Evolutionary conservation across 2,113 vertebrate species (phyloP).

Genomic region (Crotalus helleri): DNA sequence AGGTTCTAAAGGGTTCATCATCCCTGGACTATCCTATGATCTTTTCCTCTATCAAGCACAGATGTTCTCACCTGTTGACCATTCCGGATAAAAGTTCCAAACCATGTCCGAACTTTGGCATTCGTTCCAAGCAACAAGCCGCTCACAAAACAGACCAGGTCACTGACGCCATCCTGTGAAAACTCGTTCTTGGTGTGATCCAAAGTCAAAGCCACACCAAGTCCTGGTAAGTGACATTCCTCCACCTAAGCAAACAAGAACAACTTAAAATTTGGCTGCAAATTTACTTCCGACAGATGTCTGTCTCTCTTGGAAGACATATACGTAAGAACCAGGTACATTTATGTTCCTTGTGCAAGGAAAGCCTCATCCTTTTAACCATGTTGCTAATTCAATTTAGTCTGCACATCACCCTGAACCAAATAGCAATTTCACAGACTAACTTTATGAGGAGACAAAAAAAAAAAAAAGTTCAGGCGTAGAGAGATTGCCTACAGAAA

Average conservation of each 20-base stretch:
- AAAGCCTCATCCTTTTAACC: not conserved
- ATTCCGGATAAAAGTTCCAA: constrained; percentile 96
- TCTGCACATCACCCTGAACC: not conserved
- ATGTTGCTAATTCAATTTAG: not conserved
- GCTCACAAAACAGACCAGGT: constrained; percentile 94
- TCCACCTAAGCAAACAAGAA: constrained; percentile 78
- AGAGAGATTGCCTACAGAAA: not conserved
- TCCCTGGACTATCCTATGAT: not conserved
- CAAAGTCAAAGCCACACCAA: constrained; percentile 93
- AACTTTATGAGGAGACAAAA: not conserved
- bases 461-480: not conserved
- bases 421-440: not conserved
- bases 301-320: fast-evolving
- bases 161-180: constrained; percentile 90
- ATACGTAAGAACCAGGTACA: not conserved
- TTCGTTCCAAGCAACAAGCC: constrained; percentile 96
- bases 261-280: not conserved
- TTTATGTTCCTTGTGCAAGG: not conserved
- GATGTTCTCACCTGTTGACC: constrained; percentile 86
- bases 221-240: constrained; percentile 93
- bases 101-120: constrained; percentile 96
- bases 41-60: not conserved
- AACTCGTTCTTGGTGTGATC: constrained; percentile 90
- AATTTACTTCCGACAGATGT: not conserved
- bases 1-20: too few species aligned